A percentile compares a stretch with the other conserved stretches of the same genome.
Evolutionary conservation across 2,797 vertebrate genomes (phyloP).

Genomic region (Notamacropus eugenii): DNA sequence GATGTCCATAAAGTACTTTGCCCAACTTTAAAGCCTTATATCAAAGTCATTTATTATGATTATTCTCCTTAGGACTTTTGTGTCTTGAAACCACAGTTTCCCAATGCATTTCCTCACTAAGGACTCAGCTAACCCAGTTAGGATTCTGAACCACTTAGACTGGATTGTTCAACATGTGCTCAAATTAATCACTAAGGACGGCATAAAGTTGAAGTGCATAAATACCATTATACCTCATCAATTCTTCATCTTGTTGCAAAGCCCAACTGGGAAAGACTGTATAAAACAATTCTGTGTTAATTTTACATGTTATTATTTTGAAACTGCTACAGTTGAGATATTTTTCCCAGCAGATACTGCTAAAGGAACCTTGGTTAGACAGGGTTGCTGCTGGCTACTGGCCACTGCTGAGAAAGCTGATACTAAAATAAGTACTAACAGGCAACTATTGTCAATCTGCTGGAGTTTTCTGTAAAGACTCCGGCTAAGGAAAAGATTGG

Average conservation of each 20-base stretch:
- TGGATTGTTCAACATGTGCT: background rate
- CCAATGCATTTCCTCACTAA: background rate
- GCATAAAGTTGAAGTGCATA: constrained; percentile 44
- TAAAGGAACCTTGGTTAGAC: constrained; percentile 19
- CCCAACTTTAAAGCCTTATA: background rate
- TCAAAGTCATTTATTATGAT: background rate
- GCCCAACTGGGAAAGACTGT: constrained; percentile 28
- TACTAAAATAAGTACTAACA: background rate
- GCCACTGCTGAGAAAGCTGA: constrained; percentile 50
- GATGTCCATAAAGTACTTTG: background rate
- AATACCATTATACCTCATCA: constrained; percentile 27
- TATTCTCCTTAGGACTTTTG: background rate
- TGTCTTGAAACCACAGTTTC: background rate
- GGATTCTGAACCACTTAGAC: background rate
- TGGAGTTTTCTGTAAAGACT: constrained; percentile 13
- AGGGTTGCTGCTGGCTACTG: constrained; percentile 32
- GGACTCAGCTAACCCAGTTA: background rate
- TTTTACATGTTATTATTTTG: constrained; percentile 10
- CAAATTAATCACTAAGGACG: background rate
- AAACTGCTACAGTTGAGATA: background rate
- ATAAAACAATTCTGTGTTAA: constrained; percentile 34
- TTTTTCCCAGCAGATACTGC: constrained; percentile 44
- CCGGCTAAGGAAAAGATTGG: background rate
- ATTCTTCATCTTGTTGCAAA: constrained; percentile 36
- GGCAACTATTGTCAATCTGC: background rate